phyloP scores from a whole-genome alignment of 2,888 invertebrate species.

The Xestoiulus laeticollis region DNA sequence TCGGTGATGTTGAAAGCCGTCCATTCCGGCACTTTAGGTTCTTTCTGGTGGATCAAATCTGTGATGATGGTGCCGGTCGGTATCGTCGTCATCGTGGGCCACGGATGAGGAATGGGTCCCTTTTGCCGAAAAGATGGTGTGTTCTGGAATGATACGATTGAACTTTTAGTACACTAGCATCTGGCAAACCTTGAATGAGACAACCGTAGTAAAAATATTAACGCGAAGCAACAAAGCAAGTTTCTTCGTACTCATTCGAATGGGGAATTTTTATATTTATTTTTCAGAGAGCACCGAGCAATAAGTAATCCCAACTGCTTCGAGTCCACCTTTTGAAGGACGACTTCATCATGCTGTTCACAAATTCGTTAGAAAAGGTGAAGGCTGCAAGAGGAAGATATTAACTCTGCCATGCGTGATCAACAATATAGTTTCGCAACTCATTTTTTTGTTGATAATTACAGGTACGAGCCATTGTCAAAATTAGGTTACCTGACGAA shows the following conservation, averaged over 20 bases:
- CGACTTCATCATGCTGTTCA: background rate
- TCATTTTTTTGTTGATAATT: background rate
- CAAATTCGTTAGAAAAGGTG: background rate
- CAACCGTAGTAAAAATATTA: background rate
- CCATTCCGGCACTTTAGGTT: slow-evolving; percentile 34
- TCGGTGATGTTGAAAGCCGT: slow-evolving; percentile 60
- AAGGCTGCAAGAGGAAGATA: background rate
- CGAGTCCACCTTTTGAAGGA: background rate
- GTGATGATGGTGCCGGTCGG: background rate
- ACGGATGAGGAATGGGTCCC: background rate
- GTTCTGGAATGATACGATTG: background rate
- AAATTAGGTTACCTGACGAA: background rate
- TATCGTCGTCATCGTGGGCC: background rate
- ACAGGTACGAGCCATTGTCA: background rate
- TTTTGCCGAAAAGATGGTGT: background rate
- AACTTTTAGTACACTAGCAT: background rate
- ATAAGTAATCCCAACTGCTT: background rate
- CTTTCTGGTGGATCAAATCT: background rate
- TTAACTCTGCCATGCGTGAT: background rate
- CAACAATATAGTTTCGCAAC: background rate
- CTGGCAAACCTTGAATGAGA: background rate
- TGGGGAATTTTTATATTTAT: too few species aligned
- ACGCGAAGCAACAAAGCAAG: background rate
- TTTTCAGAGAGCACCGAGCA: background rate
- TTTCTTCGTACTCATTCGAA: background rate